These are phyloP conservation scores for Sterna hirundo DNA, from an alignment of 2,113 vertebrate species.

Conservation along the genomic window DNA sequence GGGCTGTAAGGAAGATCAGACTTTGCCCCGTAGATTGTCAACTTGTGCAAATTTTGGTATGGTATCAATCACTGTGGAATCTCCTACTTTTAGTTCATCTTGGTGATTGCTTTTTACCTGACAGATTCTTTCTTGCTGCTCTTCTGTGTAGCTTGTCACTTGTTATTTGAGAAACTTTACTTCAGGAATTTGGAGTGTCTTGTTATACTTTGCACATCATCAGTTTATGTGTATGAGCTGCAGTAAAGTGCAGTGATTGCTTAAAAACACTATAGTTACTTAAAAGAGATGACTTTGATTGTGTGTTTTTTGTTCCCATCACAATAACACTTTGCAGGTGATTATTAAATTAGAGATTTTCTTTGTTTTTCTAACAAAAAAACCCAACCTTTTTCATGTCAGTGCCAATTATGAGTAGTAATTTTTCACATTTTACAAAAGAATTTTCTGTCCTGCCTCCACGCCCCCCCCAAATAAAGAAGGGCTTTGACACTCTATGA, in stretches of 20 bases:
- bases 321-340: conserved; percentile 94
- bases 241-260: conserved; percentile 62
- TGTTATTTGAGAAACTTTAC: conserved; percentile 68
- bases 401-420: conserved; percentile 92
- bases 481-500: conserved; percentile 92
- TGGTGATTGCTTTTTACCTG: conserved; percentile 40
- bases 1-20: background rate
- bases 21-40: background rate
- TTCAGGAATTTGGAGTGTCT: conserved; percentile 64
- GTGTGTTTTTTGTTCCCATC: conserved; percentile 88
- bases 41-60: background rate
- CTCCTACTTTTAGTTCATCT: conserved; percentile 55
- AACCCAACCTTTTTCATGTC: conserved; percentile 87
- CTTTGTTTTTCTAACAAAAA: conserved; percentile 92
- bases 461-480: conserved; percentile 82
- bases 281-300: conserved; percentile 87
- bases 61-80: background rate
- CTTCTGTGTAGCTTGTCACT: conserved; percentile 61
- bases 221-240: conserved; percentile 63
- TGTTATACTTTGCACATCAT: conserved; percentile 57
- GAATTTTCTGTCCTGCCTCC: conserved; percentile 83
- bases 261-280: conserved; percentile 77
- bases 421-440: conserved; percentile 88
- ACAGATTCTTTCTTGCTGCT: conserved; percentile 36
- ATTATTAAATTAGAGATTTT: conserved; percentile 98